Percentiles rank a stretch among this genome's conserved stretches.
These are phyloP conservation scores for Melinopterus prodromus DNA, from an alignment of 2,888 invertebrate genomes.

Conservation along the genomic window DNA sequence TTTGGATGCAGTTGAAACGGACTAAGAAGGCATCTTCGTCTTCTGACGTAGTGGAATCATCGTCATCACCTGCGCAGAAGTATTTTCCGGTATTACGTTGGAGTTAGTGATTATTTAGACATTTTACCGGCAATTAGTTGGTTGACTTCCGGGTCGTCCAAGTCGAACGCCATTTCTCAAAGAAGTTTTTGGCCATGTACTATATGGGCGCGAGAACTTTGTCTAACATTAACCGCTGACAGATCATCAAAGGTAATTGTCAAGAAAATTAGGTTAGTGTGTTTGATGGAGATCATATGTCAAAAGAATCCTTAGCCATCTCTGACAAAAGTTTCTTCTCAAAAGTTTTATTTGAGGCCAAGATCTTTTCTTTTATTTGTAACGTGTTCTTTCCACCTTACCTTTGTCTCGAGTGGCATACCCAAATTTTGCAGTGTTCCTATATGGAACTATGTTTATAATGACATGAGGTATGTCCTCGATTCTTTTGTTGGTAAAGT, in stretches of 20 bases:
- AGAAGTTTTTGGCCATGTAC: background rate
- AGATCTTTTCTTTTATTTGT: no score
- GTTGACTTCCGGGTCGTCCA: background rate
- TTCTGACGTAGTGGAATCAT: background rate
- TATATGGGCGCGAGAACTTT: background rate
- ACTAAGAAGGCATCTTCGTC: conserved; percentile 9
- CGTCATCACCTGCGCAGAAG: background rate
- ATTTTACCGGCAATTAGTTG: background rate
- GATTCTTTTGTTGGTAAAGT: no score
- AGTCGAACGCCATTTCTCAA: background rate
- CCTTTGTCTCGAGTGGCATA: no score
- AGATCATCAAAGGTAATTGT: background rate
- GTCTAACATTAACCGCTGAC: background rate
- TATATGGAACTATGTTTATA: no score
- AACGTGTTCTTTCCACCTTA: no score
- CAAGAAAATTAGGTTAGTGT: no score
- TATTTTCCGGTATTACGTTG: background rate
- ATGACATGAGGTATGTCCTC: no score
- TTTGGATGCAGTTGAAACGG: conserved; percentile 36
- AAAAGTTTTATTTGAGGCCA: no score
- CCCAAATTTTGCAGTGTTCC: no score
- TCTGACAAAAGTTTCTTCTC: no score
- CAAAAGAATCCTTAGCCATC: no score
- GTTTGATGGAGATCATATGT: no score
- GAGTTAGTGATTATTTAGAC: background rate